Evolutionary conservation across 2,797 vertebrate species (phyloP).

Genomic region (Glyptemys insculpta): DNA sequence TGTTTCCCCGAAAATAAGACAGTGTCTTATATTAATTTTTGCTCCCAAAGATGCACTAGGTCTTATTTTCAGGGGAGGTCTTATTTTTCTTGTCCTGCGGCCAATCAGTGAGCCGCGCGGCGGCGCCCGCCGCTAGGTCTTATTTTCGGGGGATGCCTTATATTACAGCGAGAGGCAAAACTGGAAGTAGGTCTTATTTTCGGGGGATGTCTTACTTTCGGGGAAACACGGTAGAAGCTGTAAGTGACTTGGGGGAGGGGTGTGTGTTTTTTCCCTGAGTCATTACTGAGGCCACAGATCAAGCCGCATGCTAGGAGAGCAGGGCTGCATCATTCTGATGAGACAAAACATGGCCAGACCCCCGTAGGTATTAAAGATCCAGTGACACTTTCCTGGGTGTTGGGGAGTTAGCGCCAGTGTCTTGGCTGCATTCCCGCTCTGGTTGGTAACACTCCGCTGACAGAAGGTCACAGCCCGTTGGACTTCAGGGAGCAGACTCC

Average conservation of each 20-base stretch:
- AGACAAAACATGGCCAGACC: not conserved
- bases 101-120: no score
- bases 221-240: no score
- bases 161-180: no score
- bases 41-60: no score
- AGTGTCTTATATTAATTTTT: no score
- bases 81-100: no score
- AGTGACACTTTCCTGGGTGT: not conserved
- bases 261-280: not conserved
- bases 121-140: no score
- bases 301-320: not conserved
- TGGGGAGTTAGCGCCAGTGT: not conserved
- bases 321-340: not conserved
- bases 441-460: not conserved
- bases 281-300: not conserved
- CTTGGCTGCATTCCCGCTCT: not conserved
- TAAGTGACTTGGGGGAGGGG: not conserved
- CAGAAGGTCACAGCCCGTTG: not conserved
- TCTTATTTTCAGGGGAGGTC: no score
- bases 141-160: no score
- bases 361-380: not conserved
- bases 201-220: no score
- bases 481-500: not conserved
- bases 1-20: no score
- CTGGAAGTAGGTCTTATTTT: no score